These are phyloP conservation scores for Orthosia cruda DNA, from an alignment of 2,888 invertebrate species.

Conservation along the genomic window DNA sequence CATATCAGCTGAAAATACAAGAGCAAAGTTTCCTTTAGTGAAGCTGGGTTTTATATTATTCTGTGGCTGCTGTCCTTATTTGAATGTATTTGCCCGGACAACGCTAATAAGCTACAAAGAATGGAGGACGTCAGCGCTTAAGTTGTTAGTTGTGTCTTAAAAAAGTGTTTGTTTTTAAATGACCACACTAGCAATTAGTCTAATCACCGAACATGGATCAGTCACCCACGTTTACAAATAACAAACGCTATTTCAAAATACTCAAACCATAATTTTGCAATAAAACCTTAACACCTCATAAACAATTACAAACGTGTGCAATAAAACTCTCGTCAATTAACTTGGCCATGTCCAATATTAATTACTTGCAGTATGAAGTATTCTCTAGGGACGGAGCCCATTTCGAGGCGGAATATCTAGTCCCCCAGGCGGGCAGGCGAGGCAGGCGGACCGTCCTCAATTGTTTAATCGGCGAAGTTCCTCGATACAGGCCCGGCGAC, in stretches of 20 bases:
- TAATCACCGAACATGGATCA: not conserved
- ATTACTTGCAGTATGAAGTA: slow-evolving; percentile 55
- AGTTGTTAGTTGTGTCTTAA: not conserved
- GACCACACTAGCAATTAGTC: not conserved
- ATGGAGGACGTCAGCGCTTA: not conserved
- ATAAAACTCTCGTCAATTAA: slow-evolving; percentile 58
- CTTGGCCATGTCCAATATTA: slow-evolving; percentile 50
- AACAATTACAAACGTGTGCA: slow-evolving; percentile 50
- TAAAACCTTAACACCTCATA: slow-evolving; percentile 33
- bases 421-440: slow-evolving; percentile 69
- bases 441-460: slow-evolving; percentile 74
- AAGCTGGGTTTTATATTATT: slow-evolving; percentile 22
- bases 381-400: slow-evolving; percentile 60
- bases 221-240: not conserved
- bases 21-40: slow-evolving; percentile 7
- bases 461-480: slow-evolving; percentile 87
- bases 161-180: no score
- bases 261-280: slow-evolving; percentile 36
- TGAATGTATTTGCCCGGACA: not conserved
- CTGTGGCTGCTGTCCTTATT: not conserved
- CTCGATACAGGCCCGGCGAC: slow-evolving; percentile 83
- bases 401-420: slow-evolving; percentile 77
- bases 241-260: slow-evolving; percentile 13
- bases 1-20: slow-evolving; percentile 17
- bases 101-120: not conserved